phyloP scores from a whole-genome alignment of 2,797 vertebrate genomes.

The Myotis pilosus region DNA sequence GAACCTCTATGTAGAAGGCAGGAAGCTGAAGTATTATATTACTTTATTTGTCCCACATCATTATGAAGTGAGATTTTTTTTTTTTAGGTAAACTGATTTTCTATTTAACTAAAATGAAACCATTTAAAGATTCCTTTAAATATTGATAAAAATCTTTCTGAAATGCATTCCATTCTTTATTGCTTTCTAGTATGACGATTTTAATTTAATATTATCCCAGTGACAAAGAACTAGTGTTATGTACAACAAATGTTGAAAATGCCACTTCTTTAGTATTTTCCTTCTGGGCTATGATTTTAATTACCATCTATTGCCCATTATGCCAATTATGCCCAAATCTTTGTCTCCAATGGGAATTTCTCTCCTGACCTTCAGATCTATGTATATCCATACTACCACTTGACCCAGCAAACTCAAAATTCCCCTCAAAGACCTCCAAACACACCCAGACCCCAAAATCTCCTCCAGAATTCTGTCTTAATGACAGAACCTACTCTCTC shows the following conservation, averaged over 20 bases:
- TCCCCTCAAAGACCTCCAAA: not conserved
- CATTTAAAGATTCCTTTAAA: not conserved
- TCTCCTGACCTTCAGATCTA: not conserved
- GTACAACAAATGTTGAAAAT: not conserved
- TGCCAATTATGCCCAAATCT: constrained; percentile 1
- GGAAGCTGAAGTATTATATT: not conserved
- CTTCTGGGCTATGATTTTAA: not conserved
- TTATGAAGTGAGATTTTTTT: not conserved
- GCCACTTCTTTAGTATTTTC: constrained; percentile 11
- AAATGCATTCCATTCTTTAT: constrained; percentile 15
- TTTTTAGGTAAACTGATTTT: not conserved
- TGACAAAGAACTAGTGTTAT: not conserved
- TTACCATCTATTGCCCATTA: not conserved
- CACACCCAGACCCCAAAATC: not conserved
- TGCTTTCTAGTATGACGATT: not conserved
- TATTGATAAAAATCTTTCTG: not conserved
- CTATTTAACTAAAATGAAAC: constrained; percentile 2
- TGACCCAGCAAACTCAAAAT: not conserved
- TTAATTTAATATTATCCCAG: constrained; percentile 10
- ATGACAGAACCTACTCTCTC: not conserved
- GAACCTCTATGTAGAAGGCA: not conserved
- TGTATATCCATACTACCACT: not conserved
- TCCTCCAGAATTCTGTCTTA: not conserved
- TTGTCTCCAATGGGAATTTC: not conserved
- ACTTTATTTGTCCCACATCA: not conserved